Conservation (phyloP, 2,888 invertebrate species). For the Diplazon laetatorius region DNA sequence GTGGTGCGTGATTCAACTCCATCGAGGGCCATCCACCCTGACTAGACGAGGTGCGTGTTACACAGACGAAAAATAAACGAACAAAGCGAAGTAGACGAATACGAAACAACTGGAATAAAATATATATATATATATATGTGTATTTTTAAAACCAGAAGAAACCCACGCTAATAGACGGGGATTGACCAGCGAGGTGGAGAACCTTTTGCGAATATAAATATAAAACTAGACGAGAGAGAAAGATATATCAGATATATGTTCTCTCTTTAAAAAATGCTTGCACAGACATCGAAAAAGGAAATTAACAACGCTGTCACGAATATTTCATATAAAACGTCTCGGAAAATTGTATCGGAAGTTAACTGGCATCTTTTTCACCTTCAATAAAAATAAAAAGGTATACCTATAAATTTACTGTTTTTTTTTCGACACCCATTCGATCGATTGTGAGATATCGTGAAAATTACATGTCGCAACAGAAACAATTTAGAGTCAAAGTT, state of each 20-base stretch:
- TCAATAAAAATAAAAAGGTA: too few species aligned
- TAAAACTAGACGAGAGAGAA: slow-evolving; percentile 18
- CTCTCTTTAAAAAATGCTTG: too few species aligned
- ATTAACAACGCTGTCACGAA: too few species aligned
- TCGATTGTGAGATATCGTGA: too few species aligned
- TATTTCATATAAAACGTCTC: too few species aligned
- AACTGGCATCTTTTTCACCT: too few species aligned
- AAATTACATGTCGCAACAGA: too few species aligned
- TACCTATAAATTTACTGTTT: too few species aligned
- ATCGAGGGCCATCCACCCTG: slow-evolving; percentile 59
- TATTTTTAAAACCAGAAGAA: slow-evolving; percentile 54
- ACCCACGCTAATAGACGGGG: slow-evolving; percentile 55
- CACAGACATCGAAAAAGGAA: slow-evolving; percentile 7
- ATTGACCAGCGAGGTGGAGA: slow-evolving; percentile 20
- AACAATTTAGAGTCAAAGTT: too few species aligned
- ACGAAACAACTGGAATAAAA: slow-evolving; percentile 19
- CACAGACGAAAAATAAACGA: slow-evolving; percentile 29
- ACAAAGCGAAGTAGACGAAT: slow-evolving; percentile 21
- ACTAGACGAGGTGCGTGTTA: slow-evolving; percentile 57
- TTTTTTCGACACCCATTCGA: too few species aligned
- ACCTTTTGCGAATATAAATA: slow-evolving; percentile 27
- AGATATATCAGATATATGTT: too few species aligned
- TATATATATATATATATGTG: slow-evolving; percentile 7
- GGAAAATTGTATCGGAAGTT: too few species aligned
- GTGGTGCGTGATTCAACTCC: slow-evolving; percentile 32